phyloP scores from a whole-genome alignment of 2,113 vertebrate genomes.

The Ciconia boyciana region DNA sequence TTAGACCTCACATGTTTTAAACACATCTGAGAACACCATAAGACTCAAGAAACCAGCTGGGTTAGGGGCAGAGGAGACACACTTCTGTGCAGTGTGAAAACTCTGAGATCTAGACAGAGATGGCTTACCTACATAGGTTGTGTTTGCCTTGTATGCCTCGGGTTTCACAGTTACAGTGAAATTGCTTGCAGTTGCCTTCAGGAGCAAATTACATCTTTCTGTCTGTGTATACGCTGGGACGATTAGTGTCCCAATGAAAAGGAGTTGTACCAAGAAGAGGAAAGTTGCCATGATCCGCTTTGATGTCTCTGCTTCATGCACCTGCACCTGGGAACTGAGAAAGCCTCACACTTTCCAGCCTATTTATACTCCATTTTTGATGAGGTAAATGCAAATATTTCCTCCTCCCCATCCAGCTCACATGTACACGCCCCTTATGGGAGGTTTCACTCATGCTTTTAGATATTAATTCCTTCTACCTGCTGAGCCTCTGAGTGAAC shows the following conservation, averaged over 20 bases:
- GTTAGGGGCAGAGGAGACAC: background rate
- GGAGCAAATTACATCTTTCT: fast-evolving
- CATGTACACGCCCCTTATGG: background rate
- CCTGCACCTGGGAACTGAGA: background rate
- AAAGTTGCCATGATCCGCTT: constrained; percentile 29
- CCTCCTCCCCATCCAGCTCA: background rate
- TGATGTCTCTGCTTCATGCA: background rate
- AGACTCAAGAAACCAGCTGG: background rate
- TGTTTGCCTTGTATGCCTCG: background rate
- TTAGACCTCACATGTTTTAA: background rate
- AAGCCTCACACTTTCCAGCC: background rate
- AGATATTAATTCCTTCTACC: background rate
- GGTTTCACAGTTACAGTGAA: background rate
- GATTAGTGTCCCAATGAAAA: background rate
- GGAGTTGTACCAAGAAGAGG: background rate
- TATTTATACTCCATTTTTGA: background rate
- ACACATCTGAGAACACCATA: background rate
- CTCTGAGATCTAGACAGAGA: background rate
- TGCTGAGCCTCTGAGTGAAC: background rate
- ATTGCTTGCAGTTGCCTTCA: fast-evolving
- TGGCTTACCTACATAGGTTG: constrained; percentile 49
- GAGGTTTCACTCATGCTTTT: constrained; percentile 31
- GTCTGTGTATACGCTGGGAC: fast-evolving
- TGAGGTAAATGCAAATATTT: constrained; percentile 27
- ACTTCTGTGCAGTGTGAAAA: background rate